A percentile compares a stretch with the other conserved stretches of the same genome.
These are phyloP conservation scores for Parapsyche elsis DNA, from an alignment of 1,140 invertebrate genomes.

Conservation along the genomic window DNA sequence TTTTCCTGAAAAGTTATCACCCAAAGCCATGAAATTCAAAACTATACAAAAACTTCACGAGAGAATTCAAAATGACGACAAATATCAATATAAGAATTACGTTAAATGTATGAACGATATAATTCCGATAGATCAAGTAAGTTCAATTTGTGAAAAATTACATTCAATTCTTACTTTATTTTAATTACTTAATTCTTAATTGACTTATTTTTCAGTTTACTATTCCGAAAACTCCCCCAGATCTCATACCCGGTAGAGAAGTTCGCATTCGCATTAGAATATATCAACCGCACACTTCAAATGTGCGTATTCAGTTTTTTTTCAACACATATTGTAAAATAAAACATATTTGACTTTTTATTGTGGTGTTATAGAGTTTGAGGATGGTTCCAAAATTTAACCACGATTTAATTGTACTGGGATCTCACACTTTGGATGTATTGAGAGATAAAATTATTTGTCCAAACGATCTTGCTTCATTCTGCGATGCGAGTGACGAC, in stretches of 20 bases:
- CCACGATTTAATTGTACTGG: slow-evolving; percentile 70
- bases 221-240: not conserved
- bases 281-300: slow-evolving; percentile 55
- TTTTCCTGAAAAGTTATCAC: slow-evolving; percentile 31
- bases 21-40: slow-evolving; percentile 43
- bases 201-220: slow-evolving; percentile 46
- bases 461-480: slow-evolving; percentile 71
- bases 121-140: slow-evolving; percentile 30
- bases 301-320: not conserved
- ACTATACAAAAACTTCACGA: slow-evolving; percentile 35
- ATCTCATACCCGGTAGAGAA: slow-evolving; percentile 57
- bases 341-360: not conserved
- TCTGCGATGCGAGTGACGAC: slow-evolving; percentile 72
- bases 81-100: slow-evolving; percentile 14
- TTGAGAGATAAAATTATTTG: slow-evolving; percentile 78
- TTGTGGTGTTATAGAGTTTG: not conserved
- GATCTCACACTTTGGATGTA: slow-evolving; percentile 71
- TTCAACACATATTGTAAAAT: not conserved
- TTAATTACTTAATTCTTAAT: no score
- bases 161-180: slow-evolving; percentile 1
- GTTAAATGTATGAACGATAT: slow-evolving; percentile 41
- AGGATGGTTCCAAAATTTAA: not conserved
- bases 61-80: slow-evolving; percentile 8
- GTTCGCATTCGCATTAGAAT: slow-evolving; percentile 63
- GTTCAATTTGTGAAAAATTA: no score